A percentile compares a stretch with the other conserved stretches of the same genome.
Conservation (phyloP, 2,888 invertebrate genomes). For the Macrosoma leucophasiata region DNA sequence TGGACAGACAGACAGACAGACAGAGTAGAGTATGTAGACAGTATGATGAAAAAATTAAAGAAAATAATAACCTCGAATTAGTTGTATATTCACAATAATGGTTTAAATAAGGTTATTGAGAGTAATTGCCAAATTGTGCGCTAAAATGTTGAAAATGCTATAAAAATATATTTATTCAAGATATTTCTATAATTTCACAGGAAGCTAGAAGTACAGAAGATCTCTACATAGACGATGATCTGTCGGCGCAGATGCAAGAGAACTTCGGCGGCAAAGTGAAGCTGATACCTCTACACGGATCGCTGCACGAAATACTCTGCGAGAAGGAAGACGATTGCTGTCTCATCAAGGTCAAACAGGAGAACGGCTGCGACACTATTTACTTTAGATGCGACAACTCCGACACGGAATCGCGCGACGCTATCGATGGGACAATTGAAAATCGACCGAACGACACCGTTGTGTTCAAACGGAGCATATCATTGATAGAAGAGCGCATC, state of each 20-base stretch:
- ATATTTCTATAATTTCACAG: slow-evolving; percentile 38
- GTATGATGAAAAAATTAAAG: no score
- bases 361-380: slow-evolving; percentile 62
- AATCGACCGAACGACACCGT: slow-evolving; percentile 48
- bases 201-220: slow-evolving; percentile 74
- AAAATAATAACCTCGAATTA: no score
- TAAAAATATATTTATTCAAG: slow-evolving; percentile 2
- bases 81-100: no score
- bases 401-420: slow-evolving; percentile 55
- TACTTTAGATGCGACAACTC: slow-evolving; percentile 61
- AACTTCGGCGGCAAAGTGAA: slow-evolving; percentile 62
- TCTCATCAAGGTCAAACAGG: slow-evolving; percentile 63
- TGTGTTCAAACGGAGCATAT: slow-evolving; percentile 61
- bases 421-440: slow-evolving; percentile 42
- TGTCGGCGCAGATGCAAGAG: slow-evolving; percentile 64
- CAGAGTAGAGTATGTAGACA: no score
- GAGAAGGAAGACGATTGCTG: slow-evolving; percentile 68
- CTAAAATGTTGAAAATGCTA: no score
- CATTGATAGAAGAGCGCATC: slow-evolving; percentile 57
- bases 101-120: no score
- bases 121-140: no score
- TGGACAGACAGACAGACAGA: no score
- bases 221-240: slow-evolving; percentile 73
- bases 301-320: slow-evolving; percentile 65
- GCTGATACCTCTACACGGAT: slow-evolving; percentile 61